Evolutionary conservation across 2,888 invertebrate species (phyloP).

Genomic region (Acanthosepion esculentum): DNA sequence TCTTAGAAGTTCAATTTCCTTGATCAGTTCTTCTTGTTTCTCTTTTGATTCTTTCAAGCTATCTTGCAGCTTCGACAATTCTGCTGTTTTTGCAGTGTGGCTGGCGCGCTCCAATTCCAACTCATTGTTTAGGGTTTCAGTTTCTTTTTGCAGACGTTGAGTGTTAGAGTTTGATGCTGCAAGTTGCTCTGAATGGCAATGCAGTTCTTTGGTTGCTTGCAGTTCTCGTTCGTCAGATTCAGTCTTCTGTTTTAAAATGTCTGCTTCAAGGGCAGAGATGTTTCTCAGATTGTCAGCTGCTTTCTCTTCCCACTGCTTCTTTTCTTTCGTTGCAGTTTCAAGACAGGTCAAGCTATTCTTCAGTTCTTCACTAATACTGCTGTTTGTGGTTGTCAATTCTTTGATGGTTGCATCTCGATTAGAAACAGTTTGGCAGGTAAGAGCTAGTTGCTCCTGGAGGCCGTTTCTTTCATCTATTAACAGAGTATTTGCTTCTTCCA

Average conservation of each 20-base stretch:
- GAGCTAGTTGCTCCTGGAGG: background rate
- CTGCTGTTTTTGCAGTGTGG: too few relatives aligned
- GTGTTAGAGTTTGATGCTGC: too few relatives aligned
- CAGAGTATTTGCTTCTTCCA: background rate
- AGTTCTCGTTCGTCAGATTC: background rate
- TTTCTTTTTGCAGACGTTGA: background rate
- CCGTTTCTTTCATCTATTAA: background rate
- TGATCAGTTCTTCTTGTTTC: background rate
- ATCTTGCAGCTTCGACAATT: background rate
- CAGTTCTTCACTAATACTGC: background rate
- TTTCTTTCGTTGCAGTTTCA: background rate
- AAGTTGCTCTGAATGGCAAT: background rate
- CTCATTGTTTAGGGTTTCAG: background rate
- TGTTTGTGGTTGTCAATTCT: background rate
- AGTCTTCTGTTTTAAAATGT: background rate
- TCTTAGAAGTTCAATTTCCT: conserved; percentile 33
- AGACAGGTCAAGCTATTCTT: background rate
- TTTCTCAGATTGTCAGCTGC: conserved; percentile 35
- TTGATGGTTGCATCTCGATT: background rate
- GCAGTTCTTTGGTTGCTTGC: background rate
- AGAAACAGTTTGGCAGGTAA: background rate
- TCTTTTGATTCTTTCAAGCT: conserved; percentile 24
- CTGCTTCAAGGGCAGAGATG: conserved; percentile 1
- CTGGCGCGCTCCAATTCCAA: too few relatives aligned
- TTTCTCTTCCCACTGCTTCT: conserved; percentile 36